Percentiles rank a stretch among this genome's conserved stretches.
Evolutionary conservation across 2,113 vertebrate species (phyloP).

Genomic region (Probosciger aterrimus): DNA sequence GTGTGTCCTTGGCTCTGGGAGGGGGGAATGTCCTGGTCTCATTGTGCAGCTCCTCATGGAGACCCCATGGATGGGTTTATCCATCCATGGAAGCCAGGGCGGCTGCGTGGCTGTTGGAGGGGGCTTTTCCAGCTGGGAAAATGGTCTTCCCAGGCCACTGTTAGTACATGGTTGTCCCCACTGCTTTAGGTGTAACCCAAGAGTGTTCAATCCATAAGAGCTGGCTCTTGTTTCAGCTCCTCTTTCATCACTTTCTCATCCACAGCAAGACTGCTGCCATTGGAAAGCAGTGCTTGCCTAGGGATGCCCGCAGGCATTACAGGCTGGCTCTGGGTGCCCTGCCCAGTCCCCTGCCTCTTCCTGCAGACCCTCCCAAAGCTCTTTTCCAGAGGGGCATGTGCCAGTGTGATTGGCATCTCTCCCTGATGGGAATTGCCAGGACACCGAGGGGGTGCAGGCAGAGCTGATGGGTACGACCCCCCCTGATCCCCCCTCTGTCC

Average conservation of each 20-base stretch:
- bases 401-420: not conserved
- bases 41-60: rapidly evolving
- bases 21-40: rapidly evolving
- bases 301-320: rapidly evolving
- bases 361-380: not conserved
- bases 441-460: not conserved
- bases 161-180: rapidly evolving
- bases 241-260: not conserved
- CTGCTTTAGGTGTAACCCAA: rapidly evolving
- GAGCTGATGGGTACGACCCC: not conserved
- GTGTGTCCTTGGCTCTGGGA: rapidly evolving
- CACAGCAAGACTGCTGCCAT: rapidly evolving
- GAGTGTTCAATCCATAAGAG: not conserved
- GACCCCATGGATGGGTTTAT: rapidly evolving
- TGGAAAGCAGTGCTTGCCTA: rapidly evolving
- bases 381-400: not conserved
- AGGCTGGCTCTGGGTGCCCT: not conserved
- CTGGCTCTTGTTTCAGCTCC: not conserved
- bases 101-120: not conserved
- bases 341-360: not conserved
- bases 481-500: not conserved
- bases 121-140: not conserved
- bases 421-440: not conserved
- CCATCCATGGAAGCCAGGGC: not conserved
- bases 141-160: rapidly evolving